Evolutionary conservation across 2,888 invertebrate genomes (phyloP).

Genomic region (Drosophila flavopinicola): DNA sequence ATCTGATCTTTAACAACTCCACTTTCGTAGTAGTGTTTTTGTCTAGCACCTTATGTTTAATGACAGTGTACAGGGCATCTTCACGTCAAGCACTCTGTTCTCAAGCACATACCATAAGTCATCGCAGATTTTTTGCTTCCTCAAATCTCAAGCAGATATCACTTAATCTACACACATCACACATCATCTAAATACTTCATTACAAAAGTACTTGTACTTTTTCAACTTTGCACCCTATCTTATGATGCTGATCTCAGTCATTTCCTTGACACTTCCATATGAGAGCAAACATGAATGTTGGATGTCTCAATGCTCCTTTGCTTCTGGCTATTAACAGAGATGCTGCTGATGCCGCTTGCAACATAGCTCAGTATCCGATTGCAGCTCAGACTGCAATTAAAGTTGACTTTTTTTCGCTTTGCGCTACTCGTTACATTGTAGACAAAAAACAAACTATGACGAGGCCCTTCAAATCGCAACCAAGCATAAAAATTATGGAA

Average conservation of each 20-base stretch:
- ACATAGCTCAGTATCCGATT: conserved; percentile 55
- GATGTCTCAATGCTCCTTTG: conserved; percentile 13
- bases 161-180: neutral
- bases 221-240: conserved; percentile 24
- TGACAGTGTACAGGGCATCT: too few relatives aligned
- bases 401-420: conserved; percentile 56
- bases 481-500: conserved; percentile 66
- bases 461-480: conserved; percentile 67
- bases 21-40: too few relatives aligned
- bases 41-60: too few relatives aligned
- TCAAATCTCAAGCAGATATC: conserved; percentile 4
- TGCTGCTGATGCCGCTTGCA: conserved; percentile 59
- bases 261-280: conserved; percentile 43
- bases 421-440: conserved; percentile 11
- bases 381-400: conserved; percentile 68
- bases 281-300: conserved; percentile 10
- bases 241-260: conserved; percentile 4
- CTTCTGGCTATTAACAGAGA: conserved; percentile 13
- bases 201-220: too few relatives aligned
- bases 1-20: too few relatives aligned
- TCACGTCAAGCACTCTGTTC: too few relatives aligned
- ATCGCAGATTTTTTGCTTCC: too few relatives aligned
- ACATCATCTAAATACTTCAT: neutral
- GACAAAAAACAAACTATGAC: conserved; percentile 54
- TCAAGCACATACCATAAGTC: too few relatives aligned